Percentiles rank a stretch among this genome's conserved stretches.
Conservation (phyloP, 2,888 invertebrate species). For the Netelia virgata region DNA sequence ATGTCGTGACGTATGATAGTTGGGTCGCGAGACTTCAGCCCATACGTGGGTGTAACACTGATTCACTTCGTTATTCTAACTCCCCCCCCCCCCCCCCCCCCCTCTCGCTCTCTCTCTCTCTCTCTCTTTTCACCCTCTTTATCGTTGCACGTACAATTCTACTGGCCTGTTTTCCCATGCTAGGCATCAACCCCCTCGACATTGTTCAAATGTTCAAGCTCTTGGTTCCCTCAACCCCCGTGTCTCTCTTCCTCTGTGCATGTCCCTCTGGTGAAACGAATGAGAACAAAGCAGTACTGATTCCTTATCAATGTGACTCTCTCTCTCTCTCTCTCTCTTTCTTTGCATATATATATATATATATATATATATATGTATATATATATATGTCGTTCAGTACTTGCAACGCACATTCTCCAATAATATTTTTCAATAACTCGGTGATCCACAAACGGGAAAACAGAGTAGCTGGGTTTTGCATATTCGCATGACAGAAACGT, state of each 20-base stretch:
- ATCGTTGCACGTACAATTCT: constrained; percentile 8
- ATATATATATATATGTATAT: constrained; percentile 2
- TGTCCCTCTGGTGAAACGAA: constrained; percentile 40
- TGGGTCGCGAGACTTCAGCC: constrained; percentile 12
- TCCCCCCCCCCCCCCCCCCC: background rate
- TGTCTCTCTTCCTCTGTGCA: background rate
- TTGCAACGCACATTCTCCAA: constrained; percentile 20
- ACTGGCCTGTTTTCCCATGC: constrained; percentile 33
- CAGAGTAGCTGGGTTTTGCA: background rate
- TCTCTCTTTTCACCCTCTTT: background rate
- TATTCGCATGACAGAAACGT: background rate
- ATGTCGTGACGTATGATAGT: constrained; percentile 29
- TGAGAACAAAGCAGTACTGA: constrained; percentile 61
- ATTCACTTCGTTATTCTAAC: constrained; percentile 33
- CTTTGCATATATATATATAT: constrained; percentile 22
- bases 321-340: constrained; percentile 9
- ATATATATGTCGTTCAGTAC: background rate
- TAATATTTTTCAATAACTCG: constrained; percentile 36
- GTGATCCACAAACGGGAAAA: constrained; percentile 27
- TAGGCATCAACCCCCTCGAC: constrained; percentile 41
- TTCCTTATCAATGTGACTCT: constrained; percentile 54
- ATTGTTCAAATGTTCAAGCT: constrained; percentile 39
- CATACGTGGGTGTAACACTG: constrained; percentile 22
- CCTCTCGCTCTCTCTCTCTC: constrained; percentile 6
- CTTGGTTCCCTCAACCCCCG: constrained; percentile 27